These are phyloP conservation scores for Hydrocynus forskahlii DNA, from an alignment of 2,797 vertebrate species.

Conservation along the genomic window DNA sequence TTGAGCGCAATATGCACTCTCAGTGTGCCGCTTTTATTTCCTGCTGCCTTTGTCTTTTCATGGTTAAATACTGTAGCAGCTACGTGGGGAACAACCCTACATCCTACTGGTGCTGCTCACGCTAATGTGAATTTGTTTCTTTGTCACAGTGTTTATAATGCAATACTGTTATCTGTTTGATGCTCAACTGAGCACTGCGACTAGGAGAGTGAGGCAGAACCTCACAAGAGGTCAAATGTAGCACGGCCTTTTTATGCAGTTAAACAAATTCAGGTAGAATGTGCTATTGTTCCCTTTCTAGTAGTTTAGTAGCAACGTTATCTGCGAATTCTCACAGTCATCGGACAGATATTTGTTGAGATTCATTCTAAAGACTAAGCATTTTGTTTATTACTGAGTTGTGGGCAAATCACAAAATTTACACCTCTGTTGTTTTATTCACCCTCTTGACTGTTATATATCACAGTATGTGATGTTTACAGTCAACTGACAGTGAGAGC, in stretches of 20 bases:
- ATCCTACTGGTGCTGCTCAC: conserved; percentile 2
- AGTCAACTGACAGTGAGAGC: background rate
- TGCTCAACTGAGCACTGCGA: conserved; percentile 22
- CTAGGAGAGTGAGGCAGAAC: background rate
- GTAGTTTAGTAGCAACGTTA: background rate
- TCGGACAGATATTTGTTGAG: background rate
- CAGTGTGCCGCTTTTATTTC: conserved; percentile 26
- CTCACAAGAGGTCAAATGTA: background rate
- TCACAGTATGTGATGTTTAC: no score
- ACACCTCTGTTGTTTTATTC: background rate
- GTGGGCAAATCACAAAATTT: background rate
- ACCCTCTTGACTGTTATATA: background rate
- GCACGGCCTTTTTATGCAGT: background rate
- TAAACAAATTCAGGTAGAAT: background rate
- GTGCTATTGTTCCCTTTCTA: background rate
- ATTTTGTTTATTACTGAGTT: no score
- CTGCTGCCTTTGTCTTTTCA: conserved; percentile 24
- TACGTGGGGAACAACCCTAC: conserved; percentile 20
- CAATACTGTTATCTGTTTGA: conserved; percentile 20
- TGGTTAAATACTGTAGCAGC: conserved; percentile 32
- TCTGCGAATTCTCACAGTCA: background rate
- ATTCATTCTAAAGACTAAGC: background rate
- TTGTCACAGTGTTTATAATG: conserved; percentile 38
- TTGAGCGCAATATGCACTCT: conserved; percentile 20
- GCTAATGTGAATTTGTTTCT: conserved; percentile 30